Conservation (phyloP, 2,113 vertebrate genomes). For the Nothobranchius kuhntae region DNA sequence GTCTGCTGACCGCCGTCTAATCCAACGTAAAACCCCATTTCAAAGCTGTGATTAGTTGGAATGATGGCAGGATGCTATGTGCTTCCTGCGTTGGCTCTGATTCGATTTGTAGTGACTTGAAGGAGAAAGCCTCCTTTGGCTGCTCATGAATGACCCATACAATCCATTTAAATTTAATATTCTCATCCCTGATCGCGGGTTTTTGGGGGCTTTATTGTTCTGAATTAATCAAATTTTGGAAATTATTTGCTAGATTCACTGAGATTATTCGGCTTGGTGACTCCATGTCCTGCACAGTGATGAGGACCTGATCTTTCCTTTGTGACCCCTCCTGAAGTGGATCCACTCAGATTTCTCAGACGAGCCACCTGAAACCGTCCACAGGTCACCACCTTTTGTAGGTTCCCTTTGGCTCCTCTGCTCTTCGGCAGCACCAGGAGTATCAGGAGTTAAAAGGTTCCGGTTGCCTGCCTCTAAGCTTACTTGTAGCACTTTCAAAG, state of each 20-base stretch:
- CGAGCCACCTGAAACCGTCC: background rate
- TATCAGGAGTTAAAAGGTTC: too few species aligned
- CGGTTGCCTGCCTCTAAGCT: too few species aligned
- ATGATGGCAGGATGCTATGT: conserved; percentile 18
- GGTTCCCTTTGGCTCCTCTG: conserved; percentile 6
- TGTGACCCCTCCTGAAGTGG: background rate
- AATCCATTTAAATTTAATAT: conserved; percentile 37
- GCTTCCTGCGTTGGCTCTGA: conserved; percentile 44
- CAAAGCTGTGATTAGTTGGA: conserved; percentile 35
- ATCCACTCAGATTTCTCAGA: too few species aligned
- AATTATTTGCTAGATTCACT: background rate
- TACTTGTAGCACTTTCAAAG: too few species aligned
- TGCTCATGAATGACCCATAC: conserved; percentile 28
- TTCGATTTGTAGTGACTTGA: conserved; percentile 39
- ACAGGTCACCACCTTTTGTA: background rate
- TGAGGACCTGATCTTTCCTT: conserved; percentile 2
- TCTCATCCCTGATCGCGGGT: conserved; percentile 1
- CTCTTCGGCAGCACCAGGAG: background rate
- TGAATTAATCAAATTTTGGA: conserved; percentile 2
- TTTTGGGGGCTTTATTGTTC: conserved; percentile 8
- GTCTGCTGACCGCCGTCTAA: too few species aligned
- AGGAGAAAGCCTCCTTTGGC: conserved; percentile 28
- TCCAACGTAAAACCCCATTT: conserved; percentile 36
- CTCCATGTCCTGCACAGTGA: background rate
- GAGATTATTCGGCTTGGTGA: too few species aligned